phyloP scores from a whole-genome alignment of 2,113 vertebrate species.

The Pithys albifrons region DNA sequence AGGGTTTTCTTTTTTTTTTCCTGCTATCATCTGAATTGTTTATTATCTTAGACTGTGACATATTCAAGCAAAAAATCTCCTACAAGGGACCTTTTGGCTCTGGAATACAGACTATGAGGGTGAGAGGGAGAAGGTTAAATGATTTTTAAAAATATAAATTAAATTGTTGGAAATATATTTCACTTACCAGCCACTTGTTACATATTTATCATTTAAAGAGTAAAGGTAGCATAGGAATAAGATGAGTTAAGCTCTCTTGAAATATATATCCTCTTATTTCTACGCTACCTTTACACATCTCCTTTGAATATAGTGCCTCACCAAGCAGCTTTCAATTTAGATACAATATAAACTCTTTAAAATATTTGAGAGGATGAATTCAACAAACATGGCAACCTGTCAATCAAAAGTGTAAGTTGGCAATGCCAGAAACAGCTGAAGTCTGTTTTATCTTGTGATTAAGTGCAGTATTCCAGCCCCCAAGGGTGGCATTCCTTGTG shows the following conservation, averaged over 20 bases:
- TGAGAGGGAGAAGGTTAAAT: not conserved
- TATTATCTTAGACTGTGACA: not conserved
- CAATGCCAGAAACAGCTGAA: not conserved
- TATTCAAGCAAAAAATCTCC: not conserved
- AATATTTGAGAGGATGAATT: not conserved
- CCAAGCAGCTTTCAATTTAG: not conserved
- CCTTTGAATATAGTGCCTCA: not conserved
- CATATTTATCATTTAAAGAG: not conserved
- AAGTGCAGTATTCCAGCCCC: not conserved
- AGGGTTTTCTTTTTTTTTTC: not conserved
- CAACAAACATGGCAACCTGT: not conserved
- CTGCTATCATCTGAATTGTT: not conserved
- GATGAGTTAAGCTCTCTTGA: not conserved
- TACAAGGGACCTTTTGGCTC: not conserved
- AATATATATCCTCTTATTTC: not conserved
- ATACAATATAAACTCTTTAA: not conserved
- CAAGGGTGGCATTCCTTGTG: not conserved
- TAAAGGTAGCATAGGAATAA: not conserved
- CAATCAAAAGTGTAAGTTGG: not conserved
- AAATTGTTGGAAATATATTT: not conserved
- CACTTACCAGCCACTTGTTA: not conserved
- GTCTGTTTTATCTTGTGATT: not conserved
- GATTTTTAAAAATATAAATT: not conserved
- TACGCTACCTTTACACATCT: not conserved
- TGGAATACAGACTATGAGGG: not conserved